These are phyloP conservation scores for Gasterosteus aculeatus DNA, from an alignment of 2,113 vertebrate species.

Conservation along the genomic window DNA sequence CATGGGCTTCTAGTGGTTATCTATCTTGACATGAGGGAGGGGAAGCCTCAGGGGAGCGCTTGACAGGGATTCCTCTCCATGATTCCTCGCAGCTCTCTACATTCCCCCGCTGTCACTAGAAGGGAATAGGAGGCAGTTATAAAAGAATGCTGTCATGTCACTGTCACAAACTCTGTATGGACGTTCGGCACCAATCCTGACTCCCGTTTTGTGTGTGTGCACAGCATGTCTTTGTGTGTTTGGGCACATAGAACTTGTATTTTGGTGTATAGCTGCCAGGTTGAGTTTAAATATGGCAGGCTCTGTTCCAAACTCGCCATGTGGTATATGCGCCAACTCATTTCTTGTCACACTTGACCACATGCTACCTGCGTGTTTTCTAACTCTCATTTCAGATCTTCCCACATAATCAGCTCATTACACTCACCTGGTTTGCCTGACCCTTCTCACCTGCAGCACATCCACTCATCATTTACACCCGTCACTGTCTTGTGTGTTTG, in stretches of 20 bases:
- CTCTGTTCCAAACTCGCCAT: neutral
- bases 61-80: conserved; percentile 72
- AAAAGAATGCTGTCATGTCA: conserved; percentile 73
- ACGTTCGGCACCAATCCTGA: conserved; percentile 12
- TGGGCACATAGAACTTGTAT: conserved; percentile 20
- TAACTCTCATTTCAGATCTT: too few relatives aligned
- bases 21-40: conserved; percentile 64
- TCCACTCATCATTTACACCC: too few relatives aligned
- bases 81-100: conserved; percentile 64
- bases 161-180: conserved; percentile 64
- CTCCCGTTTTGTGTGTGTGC: conserved; percentile 9
- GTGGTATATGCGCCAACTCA: too few relatives aligned
- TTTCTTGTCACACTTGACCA: too few relatives aligned
- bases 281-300: conserved; percentile 18
- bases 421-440: too few relatives aligned
- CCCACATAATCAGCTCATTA: too few relatives aligned
- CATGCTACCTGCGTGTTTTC: too few relatives aligned
- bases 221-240: neutral
- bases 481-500: too few relatives aligned
- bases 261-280: conserved; percentile 42
- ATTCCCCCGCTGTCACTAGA: conserved; percentile 66
- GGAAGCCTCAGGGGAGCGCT: conserved; percentile 54
- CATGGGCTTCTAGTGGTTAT: conserved; percentile 58
- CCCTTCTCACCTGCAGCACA: too few relatives aligned
- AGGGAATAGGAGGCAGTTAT: conserved; percentile 63